Conservation (phyloP, 2,797 vertebrate species). For the Apogon hyalosoma region DNA sequence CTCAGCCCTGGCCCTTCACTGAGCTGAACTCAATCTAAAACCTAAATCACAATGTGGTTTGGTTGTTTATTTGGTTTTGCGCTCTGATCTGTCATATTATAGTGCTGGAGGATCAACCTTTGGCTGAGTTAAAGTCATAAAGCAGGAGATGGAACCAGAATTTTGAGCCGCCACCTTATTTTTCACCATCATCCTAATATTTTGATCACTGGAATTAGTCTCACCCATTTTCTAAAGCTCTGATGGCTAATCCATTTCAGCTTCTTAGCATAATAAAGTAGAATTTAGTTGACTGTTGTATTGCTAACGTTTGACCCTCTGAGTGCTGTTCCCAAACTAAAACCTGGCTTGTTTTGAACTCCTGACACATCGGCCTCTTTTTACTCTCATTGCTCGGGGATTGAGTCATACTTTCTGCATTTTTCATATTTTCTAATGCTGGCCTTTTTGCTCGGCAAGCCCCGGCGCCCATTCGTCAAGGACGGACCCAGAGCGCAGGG, state of each 20-base stretch:
- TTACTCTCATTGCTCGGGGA: constrained; percentile 65
- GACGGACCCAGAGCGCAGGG: constrained; percentile 16
- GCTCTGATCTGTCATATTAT: constrained; percentile 56
- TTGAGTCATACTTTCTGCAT: constrained; percentile 63
- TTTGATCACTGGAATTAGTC: constrained; percentile 37
- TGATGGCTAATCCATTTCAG: constrained; percentile 32
- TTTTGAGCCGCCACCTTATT: constrained; percentile 24
- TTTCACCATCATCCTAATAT: constrained; percentile 48
- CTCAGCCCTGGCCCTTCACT: constrained; percentile 39
- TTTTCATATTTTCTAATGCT: constrained; percentile 47
- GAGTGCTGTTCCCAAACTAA: constrained; percentile 28
- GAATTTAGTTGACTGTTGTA: constrained; percentile 32
- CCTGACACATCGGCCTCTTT: constrained; percentile 34
- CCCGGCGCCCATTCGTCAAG: constrained; percentile 69
- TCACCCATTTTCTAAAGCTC: constrained; percentile 35
- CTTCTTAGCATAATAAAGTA: constrained; percentile 23
- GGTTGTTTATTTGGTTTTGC: constrained; percentile 74
- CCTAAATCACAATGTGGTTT: constrained; percentile 67
- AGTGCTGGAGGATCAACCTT: constrained; percentile 55
- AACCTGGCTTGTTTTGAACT: constrained; percentile 49
- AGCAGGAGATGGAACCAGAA: constrained; percentile 2
- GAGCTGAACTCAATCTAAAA: constrained; percentile 52
- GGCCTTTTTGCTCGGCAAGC: constrained; percentile 43
- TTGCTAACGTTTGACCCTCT: constrained; percentile 42
- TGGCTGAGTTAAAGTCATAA: constrained; percentile 38